phyloP scores from a whole-genome alignment of 64 coral and sea anemone species.

The Pocillopora damicornis region DNA sequence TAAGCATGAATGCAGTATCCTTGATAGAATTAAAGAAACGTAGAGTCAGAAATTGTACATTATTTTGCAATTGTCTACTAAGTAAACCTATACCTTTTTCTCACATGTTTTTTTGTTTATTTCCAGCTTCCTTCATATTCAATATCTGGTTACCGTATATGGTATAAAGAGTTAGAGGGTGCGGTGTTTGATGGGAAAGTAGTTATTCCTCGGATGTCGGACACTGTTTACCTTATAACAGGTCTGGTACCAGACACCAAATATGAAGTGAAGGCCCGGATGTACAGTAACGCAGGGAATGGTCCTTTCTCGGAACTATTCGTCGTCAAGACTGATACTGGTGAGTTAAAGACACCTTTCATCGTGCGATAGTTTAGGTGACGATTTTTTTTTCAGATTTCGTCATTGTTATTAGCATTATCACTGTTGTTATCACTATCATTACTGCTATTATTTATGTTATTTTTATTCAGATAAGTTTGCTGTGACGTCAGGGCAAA shows the following conservation, averaged over 20 bases:
- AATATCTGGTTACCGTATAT: slow-evolving; percentile 60
- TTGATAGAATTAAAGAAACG: too few relatives aligned
- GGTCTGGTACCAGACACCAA: slow-evolving; percentile 48
- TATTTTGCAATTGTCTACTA: too few relatives aligned
- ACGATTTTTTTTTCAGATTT: too few relatives aligned
- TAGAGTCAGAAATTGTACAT: too few relatives aligned
- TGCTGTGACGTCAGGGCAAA: slow-evolving; percentile 2
- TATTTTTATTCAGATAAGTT: slow-evolving; percentile 11
- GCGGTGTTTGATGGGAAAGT: slow-evolving; percentile 27
- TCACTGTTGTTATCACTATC: too few relatives aligned
- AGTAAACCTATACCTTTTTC: neutral
- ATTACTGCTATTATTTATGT: neutral
- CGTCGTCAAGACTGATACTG: slow-evolving; percentile 46
- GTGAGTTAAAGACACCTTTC: slow-evolving; percentile 10
- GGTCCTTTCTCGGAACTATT: slow-evolving; percentile 66
- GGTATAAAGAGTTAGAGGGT: slow-evolving; percentile 42
- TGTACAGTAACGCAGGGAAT: slow-evolving; percentile 87
- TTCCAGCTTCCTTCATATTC: slow-evolving; percentile 54
- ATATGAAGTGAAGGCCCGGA: slow-evolving; percentile 75
- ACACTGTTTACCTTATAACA: slow-evolving; percentile 54
- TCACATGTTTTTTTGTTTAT: neutral
- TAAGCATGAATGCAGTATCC: too few relatives aligned
- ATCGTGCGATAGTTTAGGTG: too few relatives aligned
- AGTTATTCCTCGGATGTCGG: neutral
- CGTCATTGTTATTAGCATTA: too few relatives aligned